Base-by-base conservation (phyloP, 92 coral and sea anemone genomes). In the Epizoanthus fatuus region DNA sequence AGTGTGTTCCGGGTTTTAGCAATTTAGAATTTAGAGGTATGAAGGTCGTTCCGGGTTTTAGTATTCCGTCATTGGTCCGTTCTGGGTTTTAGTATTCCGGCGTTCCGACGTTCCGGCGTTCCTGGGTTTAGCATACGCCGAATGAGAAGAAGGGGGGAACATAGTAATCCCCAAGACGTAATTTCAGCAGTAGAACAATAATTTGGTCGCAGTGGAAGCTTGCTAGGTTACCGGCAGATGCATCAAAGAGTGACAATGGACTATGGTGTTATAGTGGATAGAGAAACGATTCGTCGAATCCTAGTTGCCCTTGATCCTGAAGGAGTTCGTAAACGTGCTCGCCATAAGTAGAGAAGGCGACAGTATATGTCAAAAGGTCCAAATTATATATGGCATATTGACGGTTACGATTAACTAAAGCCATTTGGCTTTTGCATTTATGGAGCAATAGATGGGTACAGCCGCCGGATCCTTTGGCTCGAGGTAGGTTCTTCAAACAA, bases 161-260 rank as follows among this genome's bases (percentile, higher is more conserved):
- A 25, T 3, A 37, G 81, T 44, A 45, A 83, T 85, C 83, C 87
- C 59, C 54, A 51, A 42, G 76, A 85, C 72, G 56, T 90, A 62
- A 56, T 90, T 54, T 59, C 93, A 72, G 93, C 93, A 78, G 62
- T 80, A 55, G 93, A 85, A 75, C 72, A 86, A 42, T 90, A 90
- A 69, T 35, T 90, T 53, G 25, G 70, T 17, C 58, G 79, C 55
- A 90, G 88, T 86, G 93, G 93, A 59, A 57, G 88, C 75, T 74
- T 69, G 35, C 16, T 86, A 64, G 93, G 93, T n/a, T 90, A 90
- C 82, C 90, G 88, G 62, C 93, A 90, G 81, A 86, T 90, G 93
- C 93, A 90, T 80, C 85, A 80, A 74, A 90, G 86, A 81, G 58
- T 86, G 1, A 86, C 65, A 74, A 70, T 90, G 72, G 93, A 90